These are phyloP conservation scores for Erinaceus europaeus DNA, from an alignment of 2,113 vertebrate genomes.

Conservation along the genomic window DNA sequence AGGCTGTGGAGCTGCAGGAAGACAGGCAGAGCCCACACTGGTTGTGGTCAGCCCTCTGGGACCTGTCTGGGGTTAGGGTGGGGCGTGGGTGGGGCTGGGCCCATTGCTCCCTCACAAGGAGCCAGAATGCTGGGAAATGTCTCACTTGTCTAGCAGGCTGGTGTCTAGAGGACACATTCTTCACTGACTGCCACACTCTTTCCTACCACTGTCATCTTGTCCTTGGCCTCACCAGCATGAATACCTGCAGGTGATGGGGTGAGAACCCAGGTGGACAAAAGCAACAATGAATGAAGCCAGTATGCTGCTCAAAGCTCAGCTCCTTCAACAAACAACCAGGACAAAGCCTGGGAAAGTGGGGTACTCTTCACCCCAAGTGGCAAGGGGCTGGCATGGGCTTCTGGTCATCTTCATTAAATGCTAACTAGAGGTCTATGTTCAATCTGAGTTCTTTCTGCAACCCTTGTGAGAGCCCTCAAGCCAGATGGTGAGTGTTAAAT, in stretches of 20 bases:
- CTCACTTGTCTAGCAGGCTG: neutral
- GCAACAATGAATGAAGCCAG: neutral
- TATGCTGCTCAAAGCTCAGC: neutral
- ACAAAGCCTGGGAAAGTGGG: neutral
- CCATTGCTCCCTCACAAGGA: neutral
- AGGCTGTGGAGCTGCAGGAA: neutral
- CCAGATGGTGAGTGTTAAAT: rapidly evolving
- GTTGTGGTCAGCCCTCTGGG: neutral
- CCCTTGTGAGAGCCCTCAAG: neutral
- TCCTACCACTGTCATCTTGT: neutral
- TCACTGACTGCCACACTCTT: neutral
- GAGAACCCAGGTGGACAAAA: neutral
- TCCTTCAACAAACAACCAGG: neutral
- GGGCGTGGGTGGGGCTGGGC: neutral
- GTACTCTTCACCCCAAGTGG: neutral
- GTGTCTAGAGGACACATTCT: neutral
- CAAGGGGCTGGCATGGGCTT: neutral
- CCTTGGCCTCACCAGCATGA: neutral
- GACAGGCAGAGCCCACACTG: neutral
- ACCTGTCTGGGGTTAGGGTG: neutral
- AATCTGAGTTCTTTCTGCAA: neutral
- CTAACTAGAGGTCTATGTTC: neutral
- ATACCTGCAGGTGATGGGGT: neutral
- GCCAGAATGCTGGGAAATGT: neutral
- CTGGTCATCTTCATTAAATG: neutral